Percentiles rank a stretch among this genome's conserved stretches.
These are phyloP conservation scores for Clarias batrachus DNA, from an alignment of 2,113 vertebrate genomes.

Conservation along the genomic window DNA sequence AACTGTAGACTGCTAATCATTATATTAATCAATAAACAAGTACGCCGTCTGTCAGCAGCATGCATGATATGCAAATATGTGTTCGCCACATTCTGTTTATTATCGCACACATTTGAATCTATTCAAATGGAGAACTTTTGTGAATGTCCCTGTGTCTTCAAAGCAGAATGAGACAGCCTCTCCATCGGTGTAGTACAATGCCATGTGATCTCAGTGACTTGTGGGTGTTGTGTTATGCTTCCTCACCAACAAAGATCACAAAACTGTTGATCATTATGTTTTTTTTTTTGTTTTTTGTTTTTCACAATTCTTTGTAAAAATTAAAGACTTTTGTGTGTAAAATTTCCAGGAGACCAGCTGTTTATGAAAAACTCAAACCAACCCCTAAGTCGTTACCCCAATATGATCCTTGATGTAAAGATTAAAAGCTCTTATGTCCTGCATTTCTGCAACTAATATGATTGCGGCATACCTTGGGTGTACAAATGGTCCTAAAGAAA, in stretches of 20 bases:
- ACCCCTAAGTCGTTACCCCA: background rate
- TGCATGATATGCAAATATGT: slow-evolving; percentile 37
- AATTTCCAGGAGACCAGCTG: background rate
- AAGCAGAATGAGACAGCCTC: background rate
- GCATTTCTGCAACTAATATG: background rate
- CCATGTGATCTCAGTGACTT: background rate
- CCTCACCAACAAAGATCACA: background rate
- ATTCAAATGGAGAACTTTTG: slow-evolving; percentile 30
- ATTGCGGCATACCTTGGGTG: background rate
- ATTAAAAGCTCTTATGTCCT: background rate
- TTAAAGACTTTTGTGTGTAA: background rate
- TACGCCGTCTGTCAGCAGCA: background rate
- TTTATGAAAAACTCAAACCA: background rate
- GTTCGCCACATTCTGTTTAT: background rate
- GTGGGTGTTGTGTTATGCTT: background rate
- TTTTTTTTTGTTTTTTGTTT: background rate
- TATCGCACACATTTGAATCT: slow-evolving; percentile 36
- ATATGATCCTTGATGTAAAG: background rate
- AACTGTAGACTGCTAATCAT: background rate
- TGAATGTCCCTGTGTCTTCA: background rate
- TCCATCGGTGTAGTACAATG: background rate
- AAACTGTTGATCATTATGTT: background rate
- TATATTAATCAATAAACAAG: background rate
- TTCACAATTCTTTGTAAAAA: background rate
- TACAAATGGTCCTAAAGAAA: background rate